Percentiles rank a stretch among this genome's conserved stretches.
Evolutionary conservation across 2,113 vertebrate species (phyloP).

Genomic region (Anthoscopus minutus): DNA sequence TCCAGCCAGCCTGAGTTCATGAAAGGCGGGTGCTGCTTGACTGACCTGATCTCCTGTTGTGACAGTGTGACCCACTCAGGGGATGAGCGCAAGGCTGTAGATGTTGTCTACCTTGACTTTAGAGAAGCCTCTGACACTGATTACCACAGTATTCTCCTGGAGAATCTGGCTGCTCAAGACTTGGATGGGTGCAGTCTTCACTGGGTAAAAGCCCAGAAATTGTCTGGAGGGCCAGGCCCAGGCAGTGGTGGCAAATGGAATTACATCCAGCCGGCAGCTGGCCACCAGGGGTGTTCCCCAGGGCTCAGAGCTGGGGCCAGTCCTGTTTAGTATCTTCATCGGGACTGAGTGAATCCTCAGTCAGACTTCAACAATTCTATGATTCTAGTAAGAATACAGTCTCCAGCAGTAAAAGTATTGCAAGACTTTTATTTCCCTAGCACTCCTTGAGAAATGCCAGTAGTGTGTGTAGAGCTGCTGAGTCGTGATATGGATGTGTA

Average conservation of each 20-base stretch:
- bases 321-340: neutral
- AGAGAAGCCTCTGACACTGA: neutral
- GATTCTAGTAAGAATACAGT: neutral
- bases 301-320: neutral
- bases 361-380: neutral
- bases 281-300: no score
- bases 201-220: neutral
- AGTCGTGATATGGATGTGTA: neutral
- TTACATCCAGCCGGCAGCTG: neutral
- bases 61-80: neutral
- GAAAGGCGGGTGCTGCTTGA: neutral
- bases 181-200: neutral
- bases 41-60: neutral
- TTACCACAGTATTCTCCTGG: neutral
- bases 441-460: neutral
- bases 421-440: neutral
- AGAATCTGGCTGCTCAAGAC: neutral
- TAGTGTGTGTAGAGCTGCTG: neutral
- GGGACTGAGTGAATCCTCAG: no score
- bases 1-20: neutral
- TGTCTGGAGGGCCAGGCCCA: neutral
- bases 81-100: neutral
- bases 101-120: neutral
- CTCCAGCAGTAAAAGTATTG: neutral
- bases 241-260: neutral